Base-by-base conservation (phyloP, 2,888 invertebrate species). In the Hyposoter didymator region DNA sequence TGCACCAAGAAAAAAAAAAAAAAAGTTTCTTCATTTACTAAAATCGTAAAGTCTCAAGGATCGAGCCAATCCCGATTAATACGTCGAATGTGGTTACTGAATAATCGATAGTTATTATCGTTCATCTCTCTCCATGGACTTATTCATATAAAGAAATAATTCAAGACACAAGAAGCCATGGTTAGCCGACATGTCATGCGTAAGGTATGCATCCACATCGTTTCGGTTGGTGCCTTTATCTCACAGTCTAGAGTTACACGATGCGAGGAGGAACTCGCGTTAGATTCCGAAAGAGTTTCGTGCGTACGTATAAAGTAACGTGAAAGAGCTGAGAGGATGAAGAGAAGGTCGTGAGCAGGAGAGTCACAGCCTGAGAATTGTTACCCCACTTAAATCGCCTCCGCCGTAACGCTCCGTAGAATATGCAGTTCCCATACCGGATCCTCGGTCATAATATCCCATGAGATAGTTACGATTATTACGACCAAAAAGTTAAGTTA, bases 331-430 rank as follows among this genome's bases (percentile, higher is more conserved):
- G 35, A 49, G 35, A 49, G 70, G 19, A 59, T 35, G 69, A 49
- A 74, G 85, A 82, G 79, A 82, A 85, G 74, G 85, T 82, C 74
- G 82, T 47, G 35, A 14, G 69, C 47, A 49, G 22, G 73, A 62
- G 73, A 80, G 73, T 39, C 64, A 64, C 78, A 74, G 90, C 89
- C 89, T 92, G 91, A 90, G 91, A 92, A 91, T 89, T 90, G 89
- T 90, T 92, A 91, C 89, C 90, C 91, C 90, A 90, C 89, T 90
- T 92, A 73, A 88, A 89, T 89, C 81, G 87, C 87, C 82, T 80
- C 88, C 88, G 90, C 88, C 89, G 90, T 90, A 92, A 91, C 91
- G 91, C 91, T 91, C 87, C 88, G 88, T 81, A 82, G 89, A 90
- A 89, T 90, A 90, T 90, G 88, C 88, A 78, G 80, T 89, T 89